phyloP scores from a whole-genome alignment of 2,113 vertebrate genomes.

The Pampusana beccarii region DNA sequence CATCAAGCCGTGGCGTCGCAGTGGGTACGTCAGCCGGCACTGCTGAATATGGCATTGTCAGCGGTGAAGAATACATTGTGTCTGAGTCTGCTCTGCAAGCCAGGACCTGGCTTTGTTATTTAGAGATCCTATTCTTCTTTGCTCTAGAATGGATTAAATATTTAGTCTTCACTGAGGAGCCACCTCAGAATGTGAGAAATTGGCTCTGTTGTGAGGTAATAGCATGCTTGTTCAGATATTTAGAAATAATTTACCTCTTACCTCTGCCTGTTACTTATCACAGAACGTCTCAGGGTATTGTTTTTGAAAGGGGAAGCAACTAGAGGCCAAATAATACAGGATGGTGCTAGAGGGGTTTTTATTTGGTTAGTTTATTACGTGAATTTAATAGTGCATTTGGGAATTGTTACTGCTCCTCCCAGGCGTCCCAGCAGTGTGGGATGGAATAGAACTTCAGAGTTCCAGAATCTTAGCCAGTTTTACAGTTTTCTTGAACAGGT shows the following conservation, averaged over 20 bases:
- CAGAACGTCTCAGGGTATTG: not conserved
- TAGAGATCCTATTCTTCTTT: not conserved
- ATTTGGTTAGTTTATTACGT: not conserved
- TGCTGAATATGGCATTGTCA: not conserved
- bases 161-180: not conserved
- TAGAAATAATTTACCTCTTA: not conserved
- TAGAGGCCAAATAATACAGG: not conserved
- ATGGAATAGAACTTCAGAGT: not conserved
- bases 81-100: not conserved
- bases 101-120: not conserved
- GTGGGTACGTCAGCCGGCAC: not conserved
- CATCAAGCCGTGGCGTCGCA: not conserved
- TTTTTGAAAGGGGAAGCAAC: not conserved
- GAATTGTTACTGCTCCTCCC: not conserved
- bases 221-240: not conserved
- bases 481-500: not conserved
- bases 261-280: not conserved
- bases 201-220: not conserved
- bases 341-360: not conserved
- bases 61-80: not conserved
- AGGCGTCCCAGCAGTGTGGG: fast-evolving
- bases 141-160: not conserved
- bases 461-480: not conserved
- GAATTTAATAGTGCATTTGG: not conserved
- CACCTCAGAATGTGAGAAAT: not conserved